These are phyloP conservation scores for Pollenia labialis DNA, from an alignment of 2,888 invertebrate species.

Conservation along the genomic window DNA sequence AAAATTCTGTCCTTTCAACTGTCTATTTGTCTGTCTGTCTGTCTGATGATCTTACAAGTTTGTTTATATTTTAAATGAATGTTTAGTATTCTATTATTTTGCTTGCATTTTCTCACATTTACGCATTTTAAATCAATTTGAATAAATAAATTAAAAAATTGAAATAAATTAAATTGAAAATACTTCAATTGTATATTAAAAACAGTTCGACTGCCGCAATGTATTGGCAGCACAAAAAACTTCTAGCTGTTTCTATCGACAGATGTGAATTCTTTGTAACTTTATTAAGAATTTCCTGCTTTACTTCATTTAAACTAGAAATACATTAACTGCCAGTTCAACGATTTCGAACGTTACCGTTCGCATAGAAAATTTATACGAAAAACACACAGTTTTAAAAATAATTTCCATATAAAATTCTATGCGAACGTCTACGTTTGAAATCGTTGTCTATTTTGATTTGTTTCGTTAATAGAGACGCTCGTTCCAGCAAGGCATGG, in stretches of 20 bases:
- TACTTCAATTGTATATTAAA: constrained; percentile 32
- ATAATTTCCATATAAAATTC: no score
- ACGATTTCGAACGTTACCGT: no score
- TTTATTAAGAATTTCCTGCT: no score
- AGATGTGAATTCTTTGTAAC: no score
- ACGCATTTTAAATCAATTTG: constrained; percentile 68
- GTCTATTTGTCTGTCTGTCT: neutral
- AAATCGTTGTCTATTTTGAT: no score
- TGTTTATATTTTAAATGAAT: constrained; percentile 36
- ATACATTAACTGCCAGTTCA: no score
- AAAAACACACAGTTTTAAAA: no score
- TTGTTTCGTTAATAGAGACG: no score
- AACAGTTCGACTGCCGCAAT: neutral
- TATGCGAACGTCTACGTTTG: no score
- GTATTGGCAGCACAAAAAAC: neutral
- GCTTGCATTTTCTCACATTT: constrained; percentile 54
- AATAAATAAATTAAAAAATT: constrained; percentile 57
- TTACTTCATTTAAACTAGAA: no score
- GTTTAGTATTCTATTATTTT: constrained; percentile 32
- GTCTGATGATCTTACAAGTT: neutral
- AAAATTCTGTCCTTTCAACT: constrained; percentile 33
- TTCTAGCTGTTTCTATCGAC: neutral
- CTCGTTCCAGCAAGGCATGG: no score
- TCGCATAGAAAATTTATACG: no score
- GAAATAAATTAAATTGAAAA: constrained; percentile 63